Percentiles rank a stretch among this genome's conserved stretches.
These are phyloP conservation scores for Tipula vernalis DNA, from an alignment of 2,888 invertebrate genomes.

Conservation along the genomic window DNA sequence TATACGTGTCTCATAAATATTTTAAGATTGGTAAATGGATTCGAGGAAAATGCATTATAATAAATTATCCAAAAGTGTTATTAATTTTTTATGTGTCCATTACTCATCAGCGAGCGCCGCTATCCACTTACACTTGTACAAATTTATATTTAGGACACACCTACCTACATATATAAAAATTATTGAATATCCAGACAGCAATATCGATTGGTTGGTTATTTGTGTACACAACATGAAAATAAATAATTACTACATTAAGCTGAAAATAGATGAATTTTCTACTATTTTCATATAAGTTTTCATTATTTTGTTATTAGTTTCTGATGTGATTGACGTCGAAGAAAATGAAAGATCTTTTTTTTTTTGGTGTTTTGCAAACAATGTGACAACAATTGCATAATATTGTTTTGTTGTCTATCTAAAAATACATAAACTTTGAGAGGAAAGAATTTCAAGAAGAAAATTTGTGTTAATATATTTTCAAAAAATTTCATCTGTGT, in stretches of 20 bases:
- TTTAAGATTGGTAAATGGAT: neutral
- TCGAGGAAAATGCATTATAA: neutral
- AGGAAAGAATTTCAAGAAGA: neutral
- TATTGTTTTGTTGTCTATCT: neutral
- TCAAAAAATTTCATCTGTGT: neutral
- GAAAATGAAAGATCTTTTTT: neutral
- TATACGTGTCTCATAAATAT: neutral
- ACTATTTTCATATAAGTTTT: neutral
- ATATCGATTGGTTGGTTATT: neutral
- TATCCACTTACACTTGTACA: neutral
- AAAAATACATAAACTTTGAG: neutral
- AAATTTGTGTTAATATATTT: neutral
- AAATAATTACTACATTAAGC: neutral
- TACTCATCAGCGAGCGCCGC: neutral
- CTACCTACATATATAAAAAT: neutral
- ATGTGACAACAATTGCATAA: neutral
- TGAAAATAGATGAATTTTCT: neutral
- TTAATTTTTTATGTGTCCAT: neutral
- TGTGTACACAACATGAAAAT: neutral
- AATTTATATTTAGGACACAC: neutral
- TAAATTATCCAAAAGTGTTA: neutral
- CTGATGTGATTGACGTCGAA: neutral
- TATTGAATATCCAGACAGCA: neutral
- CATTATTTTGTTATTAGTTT: neutral
- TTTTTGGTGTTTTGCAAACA: neutral